A percentile compares a stretch with the other conserved stretches of the same genome.
These are phyloP conservation scores for Pangasius sanitwongsei DNA, from an alignment of 2,797 vertebrate genomes.

Conservation along the genomic window DNA sequence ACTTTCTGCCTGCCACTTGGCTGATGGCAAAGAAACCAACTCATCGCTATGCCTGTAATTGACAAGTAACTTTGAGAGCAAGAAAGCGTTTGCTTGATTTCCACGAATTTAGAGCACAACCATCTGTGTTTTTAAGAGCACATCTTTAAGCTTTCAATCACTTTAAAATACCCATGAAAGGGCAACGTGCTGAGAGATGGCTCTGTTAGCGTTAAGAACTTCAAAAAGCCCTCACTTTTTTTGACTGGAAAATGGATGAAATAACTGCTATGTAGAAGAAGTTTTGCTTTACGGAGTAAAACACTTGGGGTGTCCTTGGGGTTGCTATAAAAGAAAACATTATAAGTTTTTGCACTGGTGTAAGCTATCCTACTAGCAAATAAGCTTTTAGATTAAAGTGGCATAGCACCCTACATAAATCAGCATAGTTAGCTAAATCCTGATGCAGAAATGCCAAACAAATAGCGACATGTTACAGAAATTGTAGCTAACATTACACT, in stretches of 20 bases:
- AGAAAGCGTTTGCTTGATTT: conserved; percentile 17
- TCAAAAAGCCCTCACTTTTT: background rate
- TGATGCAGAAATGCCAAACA: background rate
- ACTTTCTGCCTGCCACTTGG: conserved; percentile 5
- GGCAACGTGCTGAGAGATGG: background rate
- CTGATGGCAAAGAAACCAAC: conserved; percentile 12
- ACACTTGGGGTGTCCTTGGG: background rate
- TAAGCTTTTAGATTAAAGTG: background rate
- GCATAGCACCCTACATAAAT: background rate
- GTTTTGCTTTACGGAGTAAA: background rate
- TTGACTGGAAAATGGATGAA: background rate
- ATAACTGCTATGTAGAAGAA: background rate
- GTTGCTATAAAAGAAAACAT: background rate
- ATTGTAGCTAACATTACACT: background rate
- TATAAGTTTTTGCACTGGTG: background rate
- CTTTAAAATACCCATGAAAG: background rate
- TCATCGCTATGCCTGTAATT: conserved; percentile 35
- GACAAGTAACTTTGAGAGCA: conserved; percentile 25
- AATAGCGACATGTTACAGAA: background rate
- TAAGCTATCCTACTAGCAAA: background rate
- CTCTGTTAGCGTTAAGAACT: background rate
- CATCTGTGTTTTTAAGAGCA: conserved; percentile 36
- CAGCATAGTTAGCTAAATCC: background rate
- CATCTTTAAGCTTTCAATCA: conserved; percentile 20
- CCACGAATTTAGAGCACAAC: conserved; percentile 29